These are phyloP conservation scores for Drosophila rufa DNA, from an alignment of 1,140 invertebrate genomes.

Conservation along the genomic window DNA sequence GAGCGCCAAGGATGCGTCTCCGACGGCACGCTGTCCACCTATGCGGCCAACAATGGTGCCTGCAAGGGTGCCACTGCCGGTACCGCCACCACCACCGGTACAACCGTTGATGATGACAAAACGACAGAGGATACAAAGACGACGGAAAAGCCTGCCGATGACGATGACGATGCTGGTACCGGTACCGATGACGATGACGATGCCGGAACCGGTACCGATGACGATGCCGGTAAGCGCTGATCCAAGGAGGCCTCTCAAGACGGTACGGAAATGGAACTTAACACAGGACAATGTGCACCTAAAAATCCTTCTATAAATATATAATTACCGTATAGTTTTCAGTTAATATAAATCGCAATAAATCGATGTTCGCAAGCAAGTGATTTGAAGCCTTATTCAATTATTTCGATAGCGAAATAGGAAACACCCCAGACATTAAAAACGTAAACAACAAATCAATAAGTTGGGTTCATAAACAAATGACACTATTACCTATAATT, in stretches of 20 bases:
- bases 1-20: constrained; percentile 13
- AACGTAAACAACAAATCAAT: constrained; percentile 3
- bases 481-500: constrained; percentile 5
- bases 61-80: constrained; percentile 26
- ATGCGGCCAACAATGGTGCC: constrained; percentile 19
- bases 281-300: constrained; percentile 14
- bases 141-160: neutral
- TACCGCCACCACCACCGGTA: neutral
- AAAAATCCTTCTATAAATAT: constrained; percentile 2
- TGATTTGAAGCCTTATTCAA: neutral
- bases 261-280: constrained; percentile 3
- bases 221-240: too few species aligned
- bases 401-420: neutral
- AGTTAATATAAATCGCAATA: constrained; percentile 24
- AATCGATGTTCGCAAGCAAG: constrained; percentile 24
- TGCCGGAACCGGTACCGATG: too few species aligned
- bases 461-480: constrained; percentile 2
- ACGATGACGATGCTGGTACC: too few species aligned
- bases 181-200: too few species aligned
- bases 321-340: constrained; percentile 29
- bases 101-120: neutral
- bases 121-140: neutral
- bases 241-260: neutral
- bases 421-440: constrained; percentile 9
- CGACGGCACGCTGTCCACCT: fast-evolving